phyloP scores from a whole-genome alignment of 2,113 vertebrate species.

The Ptychochromis oligacanthus region DNA sequence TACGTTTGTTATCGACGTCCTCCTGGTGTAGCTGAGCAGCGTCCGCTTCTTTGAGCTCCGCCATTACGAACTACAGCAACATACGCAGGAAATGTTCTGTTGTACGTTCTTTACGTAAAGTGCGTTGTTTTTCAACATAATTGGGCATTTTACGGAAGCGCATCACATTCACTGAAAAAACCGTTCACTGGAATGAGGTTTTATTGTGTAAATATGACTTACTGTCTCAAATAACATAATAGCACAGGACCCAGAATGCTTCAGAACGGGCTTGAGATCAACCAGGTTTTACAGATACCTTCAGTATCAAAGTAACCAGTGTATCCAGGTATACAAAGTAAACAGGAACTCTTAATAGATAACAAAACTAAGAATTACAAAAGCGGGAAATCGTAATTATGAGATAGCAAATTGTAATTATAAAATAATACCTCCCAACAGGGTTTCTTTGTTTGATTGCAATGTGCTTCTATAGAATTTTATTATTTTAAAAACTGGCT shows the following conservation, averaged over 20 bases:
- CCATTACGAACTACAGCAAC: slow-evolving; percentile 71
- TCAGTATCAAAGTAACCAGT: background rate
- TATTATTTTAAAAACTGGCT: background rate
- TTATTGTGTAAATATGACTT: background rate
- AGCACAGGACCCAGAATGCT: background rate
- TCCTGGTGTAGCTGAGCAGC: slow-evolving; percentile 78
- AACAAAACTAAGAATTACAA: background rate
- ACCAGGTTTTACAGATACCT: background rate
- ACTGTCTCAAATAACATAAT: background rate
- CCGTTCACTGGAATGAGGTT: no score
- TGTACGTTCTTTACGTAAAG: slow-evolving; percentile 30
- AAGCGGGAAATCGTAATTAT: background rate
- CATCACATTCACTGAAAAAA: background rate
- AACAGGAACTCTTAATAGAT: background rate
- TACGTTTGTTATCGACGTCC: slow-evolving; percentile 77
- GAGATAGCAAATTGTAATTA: background rate
- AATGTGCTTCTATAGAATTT: background rate
- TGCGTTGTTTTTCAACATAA: slow-evolving; percentile 26
- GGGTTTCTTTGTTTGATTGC: background rate
- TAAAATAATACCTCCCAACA: background rate
- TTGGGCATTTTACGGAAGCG: background rate
- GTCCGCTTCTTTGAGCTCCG: slow-evolving; percentile 75
- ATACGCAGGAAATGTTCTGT: slow-evolving; percentile 15
- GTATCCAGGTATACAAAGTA: background rate
- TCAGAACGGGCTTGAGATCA: background rate